Evolutionary conservation across 2,797 vertebrate species (phyloP).

Genomic region (Taenioides sp.): DNA sequence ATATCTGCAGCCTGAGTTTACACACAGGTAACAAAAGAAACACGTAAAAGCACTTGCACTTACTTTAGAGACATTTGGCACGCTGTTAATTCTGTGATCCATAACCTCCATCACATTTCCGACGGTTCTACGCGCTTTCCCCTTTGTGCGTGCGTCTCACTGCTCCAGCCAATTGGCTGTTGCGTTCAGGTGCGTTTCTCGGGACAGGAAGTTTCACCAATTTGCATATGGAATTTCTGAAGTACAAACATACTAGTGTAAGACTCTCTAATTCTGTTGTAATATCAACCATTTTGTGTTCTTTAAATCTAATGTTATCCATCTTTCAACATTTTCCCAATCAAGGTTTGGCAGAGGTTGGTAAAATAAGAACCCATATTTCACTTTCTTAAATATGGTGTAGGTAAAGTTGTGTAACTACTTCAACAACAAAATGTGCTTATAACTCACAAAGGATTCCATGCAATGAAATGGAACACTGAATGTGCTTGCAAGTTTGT

Average conservation of each 20-base stretch:
- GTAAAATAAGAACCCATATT: no score
- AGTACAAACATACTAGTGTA: not conserved
- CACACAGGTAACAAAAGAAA: not conserved
- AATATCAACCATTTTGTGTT: not conserved
- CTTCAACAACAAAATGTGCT: no score
- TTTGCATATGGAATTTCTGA: no score
- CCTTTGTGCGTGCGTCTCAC: not conserved
- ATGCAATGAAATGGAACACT: not conserved
- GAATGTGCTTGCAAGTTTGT: not conserved
- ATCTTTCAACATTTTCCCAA: no score
- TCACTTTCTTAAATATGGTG: not conserved
- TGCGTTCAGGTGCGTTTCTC: constrained; percentile 33
- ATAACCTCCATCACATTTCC: constrained; percentile 53
- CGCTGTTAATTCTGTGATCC: not conserved
- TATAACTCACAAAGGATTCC: not conserved
- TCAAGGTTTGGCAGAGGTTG: no score
- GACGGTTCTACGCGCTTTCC: not conserved
- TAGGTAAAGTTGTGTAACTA: no score
- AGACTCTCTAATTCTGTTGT: no score
- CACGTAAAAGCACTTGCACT: constrained; percentile 6
- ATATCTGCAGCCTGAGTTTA: not conserved
- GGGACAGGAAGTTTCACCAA: not conserved
- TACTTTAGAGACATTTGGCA: constrained; percentile 50
- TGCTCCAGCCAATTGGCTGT: constrained; percentile 1
- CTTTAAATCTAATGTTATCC: not conserved